Percentiles rank a stretch among this genome's conserved stretches.
phyloP scores from a whole-genome alignment of 2,888 invertebrate species.

The Acleris literana region DNA sequence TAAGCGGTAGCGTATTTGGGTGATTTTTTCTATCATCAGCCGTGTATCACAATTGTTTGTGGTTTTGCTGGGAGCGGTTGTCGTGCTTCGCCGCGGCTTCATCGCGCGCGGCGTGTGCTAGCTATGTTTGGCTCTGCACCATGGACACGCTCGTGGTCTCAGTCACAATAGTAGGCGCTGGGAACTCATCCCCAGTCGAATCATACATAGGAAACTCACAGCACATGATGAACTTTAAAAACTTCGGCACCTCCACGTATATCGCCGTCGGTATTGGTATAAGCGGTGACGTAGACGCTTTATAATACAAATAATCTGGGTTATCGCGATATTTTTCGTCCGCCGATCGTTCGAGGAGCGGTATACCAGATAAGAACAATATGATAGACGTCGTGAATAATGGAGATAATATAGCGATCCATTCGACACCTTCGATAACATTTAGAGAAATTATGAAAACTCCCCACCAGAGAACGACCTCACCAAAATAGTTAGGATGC shows the following conservation, averaged over 20 bases:
- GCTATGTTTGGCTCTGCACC: constrained; percentile 89
- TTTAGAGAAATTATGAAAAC: constrained; percentile 94
- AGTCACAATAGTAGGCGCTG: constrained; percentile 85
- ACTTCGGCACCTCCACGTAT: constrained; percentile 93
- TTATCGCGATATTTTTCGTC: constrained; percentile 95
- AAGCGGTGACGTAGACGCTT: constrained; percentile 93
- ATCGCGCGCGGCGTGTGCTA: constrained; percentile 79
- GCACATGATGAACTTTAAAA: constrained; percentile 92
- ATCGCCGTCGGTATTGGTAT: constrained; percentile 94
- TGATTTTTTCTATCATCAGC: constrained; percentile 68
- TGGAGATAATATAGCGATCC: constrained; percentile 93
- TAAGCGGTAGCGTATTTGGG: constrained; percentile 76
- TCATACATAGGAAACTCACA: constrained; percentile 96
- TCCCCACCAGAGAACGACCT: constrained; percentile 97
- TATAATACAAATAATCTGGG: constrained; percentile 94
- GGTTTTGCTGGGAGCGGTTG: constrained; percentile 54
- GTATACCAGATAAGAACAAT: constrained; percentile 95
- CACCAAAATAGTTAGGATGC: constrained; percentile 98
- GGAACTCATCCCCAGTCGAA: constrained; percentile 86
- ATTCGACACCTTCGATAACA: constrained; percentile 92
- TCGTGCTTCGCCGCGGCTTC: constrained; percentile 69
- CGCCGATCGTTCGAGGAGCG: constrained; percentile 92
- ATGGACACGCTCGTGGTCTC: constrained; percentile 88
- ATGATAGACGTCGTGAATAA: constrained; percentile 94
- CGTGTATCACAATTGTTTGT: constrained; percentile 80